These are phyloP conservation scores for Physeter macrocephalus DNA, from an alignment of 2,113 vertebrate species.

Conservation along the genomic window DNA sequence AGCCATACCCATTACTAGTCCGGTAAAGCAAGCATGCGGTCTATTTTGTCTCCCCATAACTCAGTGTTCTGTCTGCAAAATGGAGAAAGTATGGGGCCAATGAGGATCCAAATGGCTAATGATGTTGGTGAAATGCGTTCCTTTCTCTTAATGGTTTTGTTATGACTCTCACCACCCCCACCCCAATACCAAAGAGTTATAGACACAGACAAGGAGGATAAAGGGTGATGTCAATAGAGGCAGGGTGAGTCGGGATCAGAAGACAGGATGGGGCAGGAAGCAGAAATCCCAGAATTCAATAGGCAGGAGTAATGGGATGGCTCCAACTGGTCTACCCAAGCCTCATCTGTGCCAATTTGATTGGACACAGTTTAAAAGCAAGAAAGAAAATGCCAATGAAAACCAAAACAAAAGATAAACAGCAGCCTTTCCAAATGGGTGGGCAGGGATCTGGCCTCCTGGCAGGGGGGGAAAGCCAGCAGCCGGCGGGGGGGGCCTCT, in stretches of 20 bases:
- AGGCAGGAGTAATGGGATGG: not conserved
- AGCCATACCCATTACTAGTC: not conserved
- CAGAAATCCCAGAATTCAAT: not conserved
- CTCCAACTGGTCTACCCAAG: not conserved
- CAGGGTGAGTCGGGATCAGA: not conserved
- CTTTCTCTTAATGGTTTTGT: not conserved
- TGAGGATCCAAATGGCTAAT: not conserved
- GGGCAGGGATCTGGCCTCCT: not conserved
- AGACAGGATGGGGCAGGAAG: not conserved
- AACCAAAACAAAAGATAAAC: not conserved
- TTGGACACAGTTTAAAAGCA: conserved; percentile 51
- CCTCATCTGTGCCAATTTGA: conserved; percentile 22
- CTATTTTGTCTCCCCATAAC: not conserved
- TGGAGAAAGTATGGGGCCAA: not conserved
- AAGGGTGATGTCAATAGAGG: not conserved
- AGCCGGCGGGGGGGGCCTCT: not conserved
- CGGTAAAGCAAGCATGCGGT: not conserved
- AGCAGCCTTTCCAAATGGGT: conserved; percentile 22
- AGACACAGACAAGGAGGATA: not conserved
- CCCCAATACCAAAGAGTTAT: not conserved
- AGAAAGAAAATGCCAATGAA: conserved; percentile 10
- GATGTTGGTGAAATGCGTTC: not conserved
- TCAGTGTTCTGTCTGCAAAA: not conserved
- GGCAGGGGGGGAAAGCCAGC: not conserved
- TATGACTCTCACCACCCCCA: not conserved